A percentile compares a stretch with the other conserved stretches of the same genome.
Evolutionary conservation across 2,888 invertebrate genomes (phyloP).

Genomic region (Psylliodes chrysocephalus): DNA sequence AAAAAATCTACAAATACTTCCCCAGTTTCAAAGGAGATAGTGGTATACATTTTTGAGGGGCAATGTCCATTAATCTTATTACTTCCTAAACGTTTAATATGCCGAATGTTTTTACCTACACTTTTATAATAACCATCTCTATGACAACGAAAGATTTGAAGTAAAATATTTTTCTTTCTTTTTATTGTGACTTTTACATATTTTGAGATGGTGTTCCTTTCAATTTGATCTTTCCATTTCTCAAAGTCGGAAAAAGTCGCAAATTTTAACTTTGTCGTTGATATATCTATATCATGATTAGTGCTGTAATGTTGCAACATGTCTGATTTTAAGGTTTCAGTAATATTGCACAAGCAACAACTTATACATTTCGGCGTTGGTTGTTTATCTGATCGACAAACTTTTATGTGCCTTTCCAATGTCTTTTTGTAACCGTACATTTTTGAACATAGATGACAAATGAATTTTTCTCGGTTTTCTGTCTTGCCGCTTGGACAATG

Average conservation of each 20-base stretch:
- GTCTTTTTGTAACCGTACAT: background rate
- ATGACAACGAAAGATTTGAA: conserved; percentile 26
- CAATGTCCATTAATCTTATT: conserved; percentile 49
- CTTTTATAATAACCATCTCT: conserved; percentile 41
- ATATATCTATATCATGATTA: conserved; percentile 7
- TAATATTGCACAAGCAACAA: background rate
- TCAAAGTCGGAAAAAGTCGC: conserved; percentile 11
- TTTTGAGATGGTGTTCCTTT: conserved; percentile 8
- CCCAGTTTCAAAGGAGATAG: conserved; percentile 31
- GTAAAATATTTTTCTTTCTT: conserved; percentile 8
- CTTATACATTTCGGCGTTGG: background rate
- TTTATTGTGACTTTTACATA: conserved; percentile 11
- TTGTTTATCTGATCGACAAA: background rate
- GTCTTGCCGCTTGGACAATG: too few species aligned
- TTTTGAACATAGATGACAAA: background rate
- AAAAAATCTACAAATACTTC: conserved; percentile 35
- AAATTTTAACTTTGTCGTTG: conserved; percentile 9
- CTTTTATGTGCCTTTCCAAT: background rate
- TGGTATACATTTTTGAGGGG: conserved; percentile 44
- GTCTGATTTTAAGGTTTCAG: background rate
- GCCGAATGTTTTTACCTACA: conserved; percentile 39
- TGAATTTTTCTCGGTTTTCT: background rate
- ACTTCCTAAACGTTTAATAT: conserved; percentile 33
- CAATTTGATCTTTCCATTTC: conserved; percentile 21
- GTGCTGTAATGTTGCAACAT: conserved; percentile 13